phyloP scores from a whole-genome alignment of 2,888 invertebrate species.

The Machimus atricapillus region DNA sequence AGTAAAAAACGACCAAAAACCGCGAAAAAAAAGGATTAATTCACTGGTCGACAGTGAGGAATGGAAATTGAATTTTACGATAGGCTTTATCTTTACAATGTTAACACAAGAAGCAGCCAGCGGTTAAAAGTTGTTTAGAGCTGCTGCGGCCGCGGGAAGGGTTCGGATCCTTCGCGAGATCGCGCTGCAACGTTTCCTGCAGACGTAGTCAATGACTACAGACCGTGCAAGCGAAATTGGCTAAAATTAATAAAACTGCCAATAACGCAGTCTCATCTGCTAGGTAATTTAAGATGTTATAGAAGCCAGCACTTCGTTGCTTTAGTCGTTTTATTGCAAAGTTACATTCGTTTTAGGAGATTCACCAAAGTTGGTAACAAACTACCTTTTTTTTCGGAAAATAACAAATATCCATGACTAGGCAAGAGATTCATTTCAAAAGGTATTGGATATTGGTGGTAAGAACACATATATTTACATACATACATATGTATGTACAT shows the following conservation, averaged over 20 bases:
- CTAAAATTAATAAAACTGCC: neutral
- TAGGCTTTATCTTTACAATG: constrained; percentile 33
- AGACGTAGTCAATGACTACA: neutral
- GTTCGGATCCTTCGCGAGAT: neutral
- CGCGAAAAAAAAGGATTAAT: neutral
- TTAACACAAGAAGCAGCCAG: constrained; percentile 27
- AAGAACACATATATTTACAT: too few relatives aligned
- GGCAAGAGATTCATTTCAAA: too few relatives aligned
- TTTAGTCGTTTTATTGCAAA: too few relatives aligned
- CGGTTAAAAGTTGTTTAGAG: constrained; percentile 12
- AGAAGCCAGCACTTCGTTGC: too few relatives aligned
- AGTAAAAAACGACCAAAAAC: neutral
- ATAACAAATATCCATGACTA: too few relatives aligned
- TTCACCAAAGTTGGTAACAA: too few relatives aligned
- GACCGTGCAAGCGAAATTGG: neutral
- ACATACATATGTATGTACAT: too few relatives aligned
- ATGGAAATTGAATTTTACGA: constrained; percentile 40
- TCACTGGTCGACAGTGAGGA: constrained; percentile 34
- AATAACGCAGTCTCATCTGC: neutral
- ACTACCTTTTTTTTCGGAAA: too few relatives aligned
- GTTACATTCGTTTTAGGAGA: too few relatives aligned
- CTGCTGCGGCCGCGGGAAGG: neutral
- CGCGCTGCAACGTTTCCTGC: neutral
- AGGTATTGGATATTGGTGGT: too few relatives aligned
- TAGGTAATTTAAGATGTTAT: neutral